Base-by-base conservation (phyloP, 2,113 vertebrate species). In the Hemicordylus capensis region DNA sequence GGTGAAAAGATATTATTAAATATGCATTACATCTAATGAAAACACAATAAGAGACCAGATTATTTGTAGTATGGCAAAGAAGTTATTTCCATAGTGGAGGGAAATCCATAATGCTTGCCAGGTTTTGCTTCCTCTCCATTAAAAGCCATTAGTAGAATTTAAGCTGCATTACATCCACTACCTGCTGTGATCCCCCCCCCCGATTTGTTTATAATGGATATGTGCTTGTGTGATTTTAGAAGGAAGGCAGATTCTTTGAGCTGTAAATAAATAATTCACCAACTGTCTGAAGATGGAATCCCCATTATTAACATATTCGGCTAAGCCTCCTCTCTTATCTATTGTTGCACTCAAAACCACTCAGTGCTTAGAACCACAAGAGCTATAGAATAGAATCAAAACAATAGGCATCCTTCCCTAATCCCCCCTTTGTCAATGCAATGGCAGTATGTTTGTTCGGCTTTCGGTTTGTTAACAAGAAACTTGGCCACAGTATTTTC, bases 241-340 rank as follows among this genome's bases (percentile, higher is more conserved):
- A 67, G 14, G 44, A 39, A 64, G 44, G 22, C 76, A 79, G 64
- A 85, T 61, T 28, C 67, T 85, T 85, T 79, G 31, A 72, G 66
- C 61, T 73, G 67, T 85, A 80, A 85, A 79, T 85, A 85, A 85
- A 80, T 85, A 85, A 85, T 80, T 80, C 67, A 80, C 51, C 69
- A 61, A 67, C 58, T 74, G 76, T 80, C 58, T 73, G 37, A 67
- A 24, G 56, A 72, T 34, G 54, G 67, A 85, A 74, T 80, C 42
- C 67, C 58, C 76, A 44, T 80, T 28, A 54, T 86, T 74, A 64
- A 48, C 78, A 64, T 80, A 64, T 64, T 80, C 73, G 20, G n/a
- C 46, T 72, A 63, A 80, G 58, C 67, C 34, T 66, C 42, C 1
- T 54, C 58, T 86, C 58, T 64, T 64, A 80, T 64, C 44, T 69